These are phyloP conservation scores for Tenrec ecaudatus DNA, from an alignment of 2,113 vertebrate species.

Conservation along the genomic window DNA sequence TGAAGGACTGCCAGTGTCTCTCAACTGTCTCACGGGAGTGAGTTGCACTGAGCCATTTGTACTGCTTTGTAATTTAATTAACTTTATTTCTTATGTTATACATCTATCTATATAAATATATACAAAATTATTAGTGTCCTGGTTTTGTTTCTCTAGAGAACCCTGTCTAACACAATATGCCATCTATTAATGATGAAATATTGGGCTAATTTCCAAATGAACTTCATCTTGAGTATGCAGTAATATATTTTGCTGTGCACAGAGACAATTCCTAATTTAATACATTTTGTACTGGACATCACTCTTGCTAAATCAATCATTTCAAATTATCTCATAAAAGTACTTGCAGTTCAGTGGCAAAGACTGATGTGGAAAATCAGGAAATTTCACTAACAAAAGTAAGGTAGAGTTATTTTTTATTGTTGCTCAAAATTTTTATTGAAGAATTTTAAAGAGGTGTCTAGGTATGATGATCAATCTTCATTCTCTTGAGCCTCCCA, in stretches of 20 bases:
- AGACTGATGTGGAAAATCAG: slow-evolving; percentile 9
- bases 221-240: slow-evolving; percentile 6
- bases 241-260: neutral
- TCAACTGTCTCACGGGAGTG: too few species aligned
- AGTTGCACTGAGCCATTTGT: too few species aligned
- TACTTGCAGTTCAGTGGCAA: slow-evolving; percentile 21
- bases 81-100: too few species aligned
- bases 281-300: neutral
- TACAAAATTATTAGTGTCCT: too few species aligned
- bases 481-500: neutral
- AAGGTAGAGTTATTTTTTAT: slow-evolving; percentile 20
- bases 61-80: too few species aligned
- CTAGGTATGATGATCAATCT: neutral
- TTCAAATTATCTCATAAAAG: slow-evolving; percentile 48
- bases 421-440: neutral
- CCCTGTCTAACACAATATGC: too few species aligned
- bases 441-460: slow-evolving; percentile 15
- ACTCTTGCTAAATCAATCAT: slow-evolving; percentile 46
- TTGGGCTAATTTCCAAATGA: slow-evolving; percentile 46
- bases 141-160: too few species aligned
- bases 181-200: slow-evolving; percentile 55
- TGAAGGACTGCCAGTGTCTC: too few species aligned
- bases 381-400: slow-evolving; percentile 16
- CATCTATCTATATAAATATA: too few species aligned
- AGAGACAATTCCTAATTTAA: neutral